phyloP scores from a whole-genome alignment of 2,888 invertebrate species.

The Ophion obscuratus region DNA sequence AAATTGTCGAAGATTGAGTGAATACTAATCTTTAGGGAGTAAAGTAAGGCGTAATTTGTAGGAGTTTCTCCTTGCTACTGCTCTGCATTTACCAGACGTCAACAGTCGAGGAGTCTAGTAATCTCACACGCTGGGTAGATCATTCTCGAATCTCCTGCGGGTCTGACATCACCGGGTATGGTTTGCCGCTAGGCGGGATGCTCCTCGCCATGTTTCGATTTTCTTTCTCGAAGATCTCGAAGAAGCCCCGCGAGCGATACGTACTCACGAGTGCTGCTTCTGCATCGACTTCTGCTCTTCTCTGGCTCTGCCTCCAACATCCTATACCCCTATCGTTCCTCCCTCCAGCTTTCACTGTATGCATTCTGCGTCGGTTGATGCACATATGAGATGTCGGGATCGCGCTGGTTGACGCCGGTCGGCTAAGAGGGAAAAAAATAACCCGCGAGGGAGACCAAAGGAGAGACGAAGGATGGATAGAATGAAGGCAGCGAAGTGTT shows the following conservation, averaged over 20 bases:
- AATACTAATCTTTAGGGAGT: constrained; percentile 46
- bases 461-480: constrained; percentile 59
- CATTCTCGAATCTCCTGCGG: constrained; percentile 50
- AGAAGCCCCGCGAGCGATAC: constrained; percentile 57
- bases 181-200: constrained; percentile 33
- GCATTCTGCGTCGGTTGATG: constrained; percentile 51
- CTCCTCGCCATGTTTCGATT: constrained; percentile 49
- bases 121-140: constrained; percentile 49
- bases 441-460: constrained; percentile 50
- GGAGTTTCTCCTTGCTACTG: constrained; percentile 35
- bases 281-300: constrained; percentile 61
- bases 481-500: constrained; percentile 60
- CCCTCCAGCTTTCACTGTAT: constrained; percentile 51
- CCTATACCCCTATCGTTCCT: constrained; percentile 37
- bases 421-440: constrained; percentile 55
- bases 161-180: constrained; percentile 35
- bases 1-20: constrained; percentile 19
- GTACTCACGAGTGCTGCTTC: constrained; percentile 53
- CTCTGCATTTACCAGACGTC: constrained; percentile 51
- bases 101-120: constrained; percentile 52
- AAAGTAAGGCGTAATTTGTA: constrained; percentile 39
- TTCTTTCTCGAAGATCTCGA: constrained; percentile 36
- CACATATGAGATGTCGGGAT: constrained; percentile 67
- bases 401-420: constrained; percentile 64
- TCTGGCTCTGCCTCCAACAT: constrained; percentile 26